Evolutionary conservation across 1,140 invertebrate genomes (phyloP), one percentile per base, ranked within the genome.

Genomic region (Atopsyche davidsoni): DNA sequence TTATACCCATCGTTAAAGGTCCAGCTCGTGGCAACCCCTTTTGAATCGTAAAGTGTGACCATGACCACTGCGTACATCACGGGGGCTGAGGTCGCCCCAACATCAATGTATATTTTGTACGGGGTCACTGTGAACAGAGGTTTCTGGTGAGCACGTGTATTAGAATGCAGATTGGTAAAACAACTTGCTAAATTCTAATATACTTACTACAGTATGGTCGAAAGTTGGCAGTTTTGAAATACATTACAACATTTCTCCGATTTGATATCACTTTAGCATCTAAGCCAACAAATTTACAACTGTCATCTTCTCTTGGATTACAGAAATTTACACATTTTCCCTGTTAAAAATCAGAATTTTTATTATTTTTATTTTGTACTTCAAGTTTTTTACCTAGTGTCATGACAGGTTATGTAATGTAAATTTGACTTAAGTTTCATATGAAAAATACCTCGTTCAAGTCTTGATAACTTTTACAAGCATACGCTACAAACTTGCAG

Each of bases 301-400:
- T 42, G 13, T 46, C 43, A 22, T 49, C 47, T 19, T 19, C n/a
- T 13, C 42, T 42, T 14, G 51, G 51, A 35, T 53, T 42, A 31
- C 51, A 53, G 18, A 42, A 35, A 35, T 41, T 42, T 11, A 53
- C 47, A 36, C 51, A 53, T 24, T 53, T 53, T 19, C 45, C 51
- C 45, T 53, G 18, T 42, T 47, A 53, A 4, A 43, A 24, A 43
- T 28, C 25, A 28, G 25, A 28, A 28, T 9, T 7, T 9, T 9
- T 28, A 9, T 28, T 28, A n/a, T n/a, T n/a, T n/a, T n/a, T n/a
- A n/a, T n/a, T n/a, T n/a, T n/a, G n/a, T n/a, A n/a, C n/a, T n/a
- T n/a, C n/a, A n/a, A n/a, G n/a, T n/a, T n/a, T n/a, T n/a, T n/a
- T n/a, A n/a, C n/a, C n/a, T n/a, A n/a, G n/a, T n/a, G n/a, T 28